Percentiles rank a stretch among this genome's conserved stretches.
Conservation (phyloP, 1,140 invertebrate species). For the Bombus picipes region DNA sequence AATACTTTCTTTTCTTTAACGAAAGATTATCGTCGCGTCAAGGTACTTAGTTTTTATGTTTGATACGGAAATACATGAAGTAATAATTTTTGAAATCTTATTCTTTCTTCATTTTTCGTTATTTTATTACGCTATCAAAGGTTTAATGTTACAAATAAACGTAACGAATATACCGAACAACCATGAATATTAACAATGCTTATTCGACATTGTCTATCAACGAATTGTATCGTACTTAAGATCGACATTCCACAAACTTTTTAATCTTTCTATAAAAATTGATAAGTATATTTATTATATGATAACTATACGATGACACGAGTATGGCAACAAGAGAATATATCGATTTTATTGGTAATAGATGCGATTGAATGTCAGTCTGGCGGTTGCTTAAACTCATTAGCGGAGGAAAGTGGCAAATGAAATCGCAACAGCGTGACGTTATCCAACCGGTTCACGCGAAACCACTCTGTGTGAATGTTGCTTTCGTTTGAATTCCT, state of each 20-base stretch:
- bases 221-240: not conserved
- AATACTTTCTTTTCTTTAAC: not conserved
- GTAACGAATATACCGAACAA: no score
- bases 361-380: conserved; percentile 10
- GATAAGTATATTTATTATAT: not conserved
- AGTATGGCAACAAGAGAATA: not conserved
- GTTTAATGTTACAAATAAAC: not conserved
- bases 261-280: not conserved
- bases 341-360: conserved; percentile 39
- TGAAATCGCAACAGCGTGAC: not conserved
- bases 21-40: not conserved
- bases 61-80: no score
- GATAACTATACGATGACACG: conserved; percentile 43
- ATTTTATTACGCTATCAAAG: not conserved
- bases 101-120: not conserved
- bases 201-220: not conserved
- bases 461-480: not conserved
- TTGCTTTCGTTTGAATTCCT: not conserved
- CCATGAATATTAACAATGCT: not conserved
- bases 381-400: conserved; percentile 17
- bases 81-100: not conserved
- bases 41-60: not conserved
- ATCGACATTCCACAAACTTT: not conserved
- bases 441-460: not conserved
- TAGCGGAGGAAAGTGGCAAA: not conserved